Evolutionary conservation across 2,888 invertebrate genomes (phyloP), one percentile per base, ranked within the genome.

Genomic region (Drosophila birchii): DNA sequence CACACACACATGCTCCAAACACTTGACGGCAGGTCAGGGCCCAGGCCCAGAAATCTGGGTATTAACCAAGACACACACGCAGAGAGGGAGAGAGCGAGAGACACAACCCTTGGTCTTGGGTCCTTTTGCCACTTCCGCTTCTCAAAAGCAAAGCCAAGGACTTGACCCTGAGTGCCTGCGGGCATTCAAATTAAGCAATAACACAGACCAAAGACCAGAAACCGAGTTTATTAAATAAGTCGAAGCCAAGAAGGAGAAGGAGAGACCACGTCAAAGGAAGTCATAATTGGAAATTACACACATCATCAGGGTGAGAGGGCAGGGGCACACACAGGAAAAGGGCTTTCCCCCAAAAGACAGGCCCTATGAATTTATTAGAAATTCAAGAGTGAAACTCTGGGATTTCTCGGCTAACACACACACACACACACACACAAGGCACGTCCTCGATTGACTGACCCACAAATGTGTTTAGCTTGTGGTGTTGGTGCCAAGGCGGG

Each of bases 221-320:
- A 41, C 57, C 55, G 43, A 74, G 80, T 86, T 73, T 70, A 82
- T 86, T 76, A 76, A 63, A 72, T 49, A 75, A 63, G 32, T 43
- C 54, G 14, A 55, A 44, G 45, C 45, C 61, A 57, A 26, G 5
- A 29, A 29, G 29, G 29, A 36, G 18, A 43, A 44, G n/a, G 45
- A 45, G 45, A 16, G 26, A 26, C 59, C 67, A 57, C 54, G 76
- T 55, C 64, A 56, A 70, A 78, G 80, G 77, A 86, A 80, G 80
- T 88, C 87, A 86, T 86, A 86, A 88, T 86, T 86, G 80, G 67
- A 88, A 88, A 86, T 84, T 88, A 86, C 80, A 77, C 86, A 86
- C 79, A 86, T 79, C 76, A 88, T 87, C 82, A 67, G 70, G 47
- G 45, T 26, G 51, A 14, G 45, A 23, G 23, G 2, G 62, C 54